phyloP scores from a whole-genome alignment of 2,797 vertebrate species.

The Threskiornis aethiopicus region DNA sequence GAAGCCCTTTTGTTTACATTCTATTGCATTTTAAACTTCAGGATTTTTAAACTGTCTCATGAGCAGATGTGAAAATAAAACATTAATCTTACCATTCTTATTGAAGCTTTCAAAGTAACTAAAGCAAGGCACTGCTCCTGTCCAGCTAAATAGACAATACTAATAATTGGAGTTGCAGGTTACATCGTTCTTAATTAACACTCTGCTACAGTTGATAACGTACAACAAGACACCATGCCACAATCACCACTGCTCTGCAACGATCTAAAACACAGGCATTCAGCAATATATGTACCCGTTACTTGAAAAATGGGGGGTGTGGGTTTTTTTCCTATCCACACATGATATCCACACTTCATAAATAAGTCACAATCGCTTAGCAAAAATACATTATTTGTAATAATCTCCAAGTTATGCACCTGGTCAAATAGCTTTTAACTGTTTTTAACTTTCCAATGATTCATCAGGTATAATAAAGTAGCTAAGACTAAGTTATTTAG shows the following conservation, averaged over 20 bases:
- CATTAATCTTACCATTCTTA: conserved; percentile 67
- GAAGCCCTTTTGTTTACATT: conserved; percentile 76
- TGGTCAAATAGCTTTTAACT: neutral
- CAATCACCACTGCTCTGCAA: conserved; percentile 58
- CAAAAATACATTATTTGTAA: neutral
- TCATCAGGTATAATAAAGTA: neutral
- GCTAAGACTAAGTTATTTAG: neutral
- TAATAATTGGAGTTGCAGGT: conserved; percentile 69
- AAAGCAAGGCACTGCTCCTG: conserved; percentile 69
- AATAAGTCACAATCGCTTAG: neutral
- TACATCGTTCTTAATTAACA: conserved; percentile 75
- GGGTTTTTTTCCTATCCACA: conserved; percentile 22
- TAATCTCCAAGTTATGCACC: neutral
- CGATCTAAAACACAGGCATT: conserved; percentile 26
- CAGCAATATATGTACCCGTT: conserved; percentile 24
- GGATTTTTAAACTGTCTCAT: conserved; percentile 78
- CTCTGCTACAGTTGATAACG: conserved; percentile 74
- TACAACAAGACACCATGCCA: conserved; percentile 54
- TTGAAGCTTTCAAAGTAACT: conserved; percentile 69
- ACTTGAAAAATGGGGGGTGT: neutral
- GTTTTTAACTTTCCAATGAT: neutral
- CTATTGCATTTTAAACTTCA: conserved; percentile 77
- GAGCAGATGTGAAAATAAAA: conserved; percentile 76
- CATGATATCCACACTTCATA: neutral
- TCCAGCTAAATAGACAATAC: conserved; percentile 70